phyloP scores from a whole-genome alignment of 2,113 vertebrate genomes.

The Leucosticte australis region DNA sequence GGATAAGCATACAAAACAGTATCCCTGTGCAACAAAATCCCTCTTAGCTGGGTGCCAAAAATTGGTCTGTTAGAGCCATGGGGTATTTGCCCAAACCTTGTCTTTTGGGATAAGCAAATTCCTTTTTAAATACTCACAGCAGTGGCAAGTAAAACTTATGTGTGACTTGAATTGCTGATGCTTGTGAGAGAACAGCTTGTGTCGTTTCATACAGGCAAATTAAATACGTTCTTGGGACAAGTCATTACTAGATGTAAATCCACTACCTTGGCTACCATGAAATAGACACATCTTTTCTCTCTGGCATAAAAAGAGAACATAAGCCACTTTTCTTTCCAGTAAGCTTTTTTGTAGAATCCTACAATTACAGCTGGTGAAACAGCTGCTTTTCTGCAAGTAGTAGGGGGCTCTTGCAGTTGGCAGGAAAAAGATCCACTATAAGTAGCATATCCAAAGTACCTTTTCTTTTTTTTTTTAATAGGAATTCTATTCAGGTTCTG shows the following conservation, averaged over 20 bases:
- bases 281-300: not conserved
- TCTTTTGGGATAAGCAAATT: not conserved
- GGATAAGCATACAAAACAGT: not conserved
- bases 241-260: not conserved
- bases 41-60: not conserved
- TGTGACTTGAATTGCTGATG: not conserved
- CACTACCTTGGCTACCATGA: not conserved
- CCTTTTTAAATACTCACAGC: not conserved
- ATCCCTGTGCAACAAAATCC: not conserved
- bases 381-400: not conserved
- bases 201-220: fast-evolving
- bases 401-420: not conserved
- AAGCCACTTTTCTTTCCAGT: not conserved
- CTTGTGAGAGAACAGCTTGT: not conserved
- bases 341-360: not conserved
- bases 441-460: not conserved
- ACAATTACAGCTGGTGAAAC: not conserved
- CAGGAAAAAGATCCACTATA: too few species aligned
- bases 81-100: not conserved
- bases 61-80: not conserved
- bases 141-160: not conserved
- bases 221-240: not conserved
- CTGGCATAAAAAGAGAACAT: not conserved
- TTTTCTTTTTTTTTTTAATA: not conserved
- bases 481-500: not conserved